A percentile compares a stretch with the other conserved stretches of the same genome.
phyloP scores from a whole-genome alignment of 2,888 invertebrate species.

The Himalopsyche anomala region DNA sequence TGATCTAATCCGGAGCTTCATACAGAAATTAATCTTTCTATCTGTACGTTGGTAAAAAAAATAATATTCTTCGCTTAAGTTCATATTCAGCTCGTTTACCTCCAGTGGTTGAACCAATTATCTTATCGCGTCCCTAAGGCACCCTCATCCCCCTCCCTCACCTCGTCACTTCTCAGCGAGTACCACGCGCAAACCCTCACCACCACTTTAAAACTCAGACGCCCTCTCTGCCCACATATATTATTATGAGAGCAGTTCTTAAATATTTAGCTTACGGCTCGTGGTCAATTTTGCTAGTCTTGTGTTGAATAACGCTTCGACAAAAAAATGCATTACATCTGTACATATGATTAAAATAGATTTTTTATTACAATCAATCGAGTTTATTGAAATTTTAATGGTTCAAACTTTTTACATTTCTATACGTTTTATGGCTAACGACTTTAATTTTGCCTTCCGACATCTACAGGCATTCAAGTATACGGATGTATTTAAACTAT shows the following conservation, averaged over 20 bases:
- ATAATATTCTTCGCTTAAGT: conserved; percentile 52
- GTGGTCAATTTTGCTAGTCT: not conserved
- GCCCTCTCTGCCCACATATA: not conserved
- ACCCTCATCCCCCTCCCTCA: not conserved
- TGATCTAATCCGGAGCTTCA: not conserved
- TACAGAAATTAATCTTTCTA: not conserved
- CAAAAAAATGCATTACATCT: too few relatives aligned
- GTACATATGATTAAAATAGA: too few relatives aligned
- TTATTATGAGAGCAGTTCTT: not conserved
- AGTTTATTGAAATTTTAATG: too few relatives aligned
- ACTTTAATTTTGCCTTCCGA: too few relatives aligned
- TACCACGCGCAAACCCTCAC: conserved; percentile 32
- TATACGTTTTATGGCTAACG: too few relatives aligned
- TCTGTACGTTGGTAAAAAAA: conserved; percentile 47
- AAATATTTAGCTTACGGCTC: not conserved
- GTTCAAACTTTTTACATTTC: too few relatives aligned
- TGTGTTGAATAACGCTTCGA: too few relatives aligned
- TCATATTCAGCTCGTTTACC: conserved; percentile 53
- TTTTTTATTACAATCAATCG: too few relatives aligned
- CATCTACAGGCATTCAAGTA: too few relatives aligned
- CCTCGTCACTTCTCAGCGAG: conserved; percentile 46
- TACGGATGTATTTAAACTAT: too few relatives aligned
- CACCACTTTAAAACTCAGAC: conserved; percentile 19
- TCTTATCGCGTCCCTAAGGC: conserved; percentile 52
- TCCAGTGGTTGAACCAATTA: conserved; percentile 54